phyloP scores from a whole-genome alignment of 2,888 invertebrate genomes.

The Epistrophe grossulariae region DNA sequence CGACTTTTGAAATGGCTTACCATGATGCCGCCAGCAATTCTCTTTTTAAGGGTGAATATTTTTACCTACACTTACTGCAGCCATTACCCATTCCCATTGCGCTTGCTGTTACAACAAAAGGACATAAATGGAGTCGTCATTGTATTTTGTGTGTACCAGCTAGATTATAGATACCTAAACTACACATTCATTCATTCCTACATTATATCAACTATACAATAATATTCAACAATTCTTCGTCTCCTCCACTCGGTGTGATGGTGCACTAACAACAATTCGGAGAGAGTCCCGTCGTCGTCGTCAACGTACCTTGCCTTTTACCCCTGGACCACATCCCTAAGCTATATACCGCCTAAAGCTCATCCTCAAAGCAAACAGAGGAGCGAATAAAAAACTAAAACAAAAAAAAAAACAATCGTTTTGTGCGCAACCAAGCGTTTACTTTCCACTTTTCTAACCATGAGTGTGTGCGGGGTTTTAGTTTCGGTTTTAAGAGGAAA shows the following conservation, averaged over 20 bases:
- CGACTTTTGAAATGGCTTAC: background rate
- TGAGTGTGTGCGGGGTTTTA: constrained; percentile 1
- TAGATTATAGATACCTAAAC: background rate
- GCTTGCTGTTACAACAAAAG: constrained; percentile 38
- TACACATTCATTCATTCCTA: background rate
- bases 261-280: constrained; percentile 11
- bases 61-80: constrained; percentile 43
- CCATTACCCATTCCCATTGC: constrained; percentile 11
- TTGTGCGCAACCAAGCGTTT: constrained; percentile 58
- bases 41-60: constrained; percentile 36
- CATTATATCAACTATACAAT: constrained; percentile 2
- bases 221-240: constrained; percentile 17
- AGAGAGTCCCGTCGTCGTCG: background rate
- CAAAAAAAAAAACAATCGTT: constrained; percentile 21
- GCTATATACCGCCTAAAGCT: background rate
- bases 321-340: background rate
- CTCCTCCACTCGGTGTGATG: background rate
- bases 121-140: constrained; percentile 52
- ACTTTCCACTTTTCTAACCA: constrained; percentile 53
- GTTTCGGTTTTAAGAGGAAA: constrained; percentile 26
- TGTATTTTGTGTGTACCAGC: background rate
- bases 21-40: background rate
- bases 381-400: too few species aligned
- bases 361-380: constrained; percentile 14
- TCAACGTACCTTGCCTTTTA: background rate